Evolutionary conservation across 2,113 vertebrate genomes (phyloP).

Genomic region (Pseudorhombus dupliciocellatus): DNA sequence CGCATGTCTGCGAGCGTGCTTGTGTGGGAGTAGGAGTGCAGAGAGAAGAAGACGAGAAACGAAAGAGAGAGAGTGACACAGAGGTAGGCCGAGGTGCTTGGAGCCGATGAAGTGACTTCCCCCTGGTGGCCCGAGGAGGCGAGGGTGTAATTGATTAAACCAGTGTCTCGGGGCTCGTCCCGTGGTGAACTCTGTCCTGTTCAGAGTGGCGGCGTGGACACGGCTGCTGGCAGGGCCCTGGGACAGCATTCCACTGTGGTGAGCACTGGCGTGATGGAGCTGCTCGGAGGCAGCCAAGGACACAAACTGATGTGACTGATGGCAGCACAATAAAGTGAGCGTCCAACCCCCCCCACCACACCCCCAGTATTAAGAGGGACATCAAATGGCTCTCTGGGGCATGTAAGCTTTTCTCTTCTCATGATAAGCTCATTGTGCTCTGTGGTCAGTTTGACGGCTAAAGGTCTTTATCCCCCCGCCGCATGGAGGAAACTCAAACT

Average conservation of each 20-base stretch:
- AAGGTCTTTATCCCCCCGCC: slow-evolving; percentile 41
- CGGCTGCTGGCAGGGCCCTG: slow-evolving; percentile 61
- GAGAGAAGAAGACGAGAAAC: background rate
- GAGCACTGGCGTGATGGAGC: slow-evolving; percentile 50
- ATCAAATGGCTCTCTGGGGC: slow-evolving; percentile 55
- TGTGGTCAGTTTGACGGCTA: slow-evolving; percentile 39
- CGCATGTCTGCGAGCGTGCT: slow-evolving; percentile 14
- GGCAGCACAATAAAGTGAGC: slow-evolving; percentile 76
- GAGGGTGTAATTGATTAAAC: slow-evolving; percentile 75
- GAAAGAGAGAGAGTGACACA: slow-evolving; percentile 25
- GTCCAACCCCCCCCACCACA: slow-evolving; percentile 47
- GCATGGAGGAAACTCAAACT: slow-evolving; percentile 19
- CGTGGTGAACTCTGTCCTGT: slow-evolving; percentile 65
- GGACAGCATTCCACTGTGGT: slow-evolving; percentile 56
- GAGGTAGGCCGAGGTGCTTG: background rate
- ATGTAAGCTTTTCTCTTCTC: slow-evolving; percentile 49
- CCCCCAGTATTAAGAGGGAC: slow-evolving; percentile 47
- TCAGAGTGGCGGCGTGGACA: slow-evolving; percentile 65
- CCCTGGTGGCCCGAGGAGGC: slow-evolving; percentile 53
- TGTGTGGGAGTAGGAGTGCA: slow-evolving; percentile 12
- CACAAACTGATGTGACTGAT: slow-evolving; percentile 75
- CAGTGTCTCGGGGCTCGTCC: slow-evolving; percentile 64
- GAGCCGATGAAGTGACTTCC: slow-evolving; percentile 56
- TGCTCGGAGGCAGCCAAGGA: slow-evolving; percentile 67
- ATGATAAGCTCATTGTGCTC: slow-evolving; percentile 58